Percentiles rank a stretch among this genome's conserved stretches.
Evolutionary conservation across 2,113 vertebrate genomes (phyloP).

Genomic region (Ibidorhyncha struthersii): DNA sequence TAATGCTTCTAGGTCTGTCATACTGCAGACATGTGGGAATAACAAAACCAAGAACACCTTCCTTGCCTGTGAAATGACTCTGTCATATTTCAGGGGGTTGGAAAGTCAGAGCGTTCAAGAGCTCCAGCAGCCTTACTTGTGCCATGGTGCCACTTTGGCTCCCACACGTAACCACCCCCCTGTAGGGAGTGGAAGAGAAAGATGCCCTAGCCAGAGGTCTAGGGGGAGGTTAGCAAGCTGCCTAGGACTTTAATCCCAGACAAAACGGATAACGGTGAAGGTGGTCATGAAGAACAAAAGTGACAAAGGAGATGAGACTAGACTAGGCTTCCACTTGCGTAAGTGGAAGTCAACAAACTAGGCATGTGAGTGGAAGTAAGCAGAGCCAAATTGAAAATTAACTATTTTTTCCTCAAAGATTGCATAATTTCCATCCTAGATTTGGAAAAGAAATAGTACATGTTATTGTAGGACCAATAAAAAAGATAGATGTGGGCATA

Average conservation of each 20-base stretch:
- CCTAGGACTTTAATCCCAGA: neutral
- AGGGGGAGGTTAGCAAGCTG: neutral
- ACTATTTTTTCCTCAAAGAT: rapidly evolving
- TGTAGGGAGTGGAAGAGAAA: neutral
- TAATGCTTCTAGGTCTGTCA: neutral
- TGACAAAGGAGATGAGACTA: neutral
- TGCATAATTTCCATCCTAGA: neutral
- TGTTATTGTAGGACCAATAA: neutral
- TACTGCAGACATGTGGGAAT: neutral
- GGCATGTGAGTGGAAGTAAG: neutral
- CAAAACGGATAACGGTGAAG: neutral
- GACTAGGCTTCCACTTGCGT: neutral
- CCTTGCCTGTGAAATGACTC: neutral
- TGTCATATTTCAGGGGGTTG: neutral
- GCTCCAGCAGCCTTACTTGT: neutral
- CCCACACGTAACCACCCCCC: too few species aligned
- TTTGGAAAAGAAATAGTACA: neutral
- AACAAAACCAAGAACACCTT: neutral
- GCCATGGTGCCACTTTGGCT: neutral
- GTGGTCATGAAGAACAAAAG: neutral
- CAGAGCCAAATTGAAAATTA: neutral
- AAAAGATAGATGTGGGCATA: neutral
- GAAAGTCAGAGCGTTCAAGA: neutral
- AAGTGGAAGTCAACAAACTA: neutral
- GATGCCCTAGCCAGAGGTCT: neutral